Evolutionary conservation across 2,113 vertebrate genomes (phyloP), one percentile per base, ranked within the genome.

Genomic region (Eudyptes chrysolophus): DNA sequence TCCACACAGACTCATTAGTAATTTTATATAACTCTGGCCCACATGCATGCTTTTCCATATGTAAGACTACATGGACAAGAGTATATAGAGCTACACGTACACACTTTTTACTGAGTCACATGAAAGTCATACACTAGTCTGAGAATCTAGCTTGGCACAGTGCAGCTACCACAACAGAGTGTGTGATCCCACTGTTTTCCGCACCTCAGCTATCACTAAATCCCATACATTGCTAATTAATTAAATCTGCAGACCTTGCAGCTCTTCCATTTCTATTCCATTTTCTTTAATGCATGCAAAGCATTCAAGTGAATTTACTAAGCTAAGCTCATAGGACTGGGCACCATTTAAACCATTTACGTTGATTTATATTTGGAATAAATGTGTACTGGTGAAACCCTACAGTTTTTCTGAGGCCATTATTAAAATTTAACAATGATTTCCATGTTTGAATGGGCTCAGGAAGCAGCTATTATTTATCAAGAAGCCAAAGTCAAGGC

Each of bases 341-440:
- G 27, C 7, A 44, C 6, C 12, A 30, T 54, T 90, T 61, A 70
- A 72, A 44, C 14, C 0, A 20, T 52, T 89, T 82, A 7, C 0
- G 0, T 11, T 70, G 49, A 46, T 61, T 69, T 95, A 54, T 89
- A 70, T 58, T 66, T 80, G 78, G 84, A 93, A 95, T 62, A 96
- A 70, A 80, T 20, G 22, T 21, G 27, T 16, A 20, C 20, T 70
- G 49, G 42, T 77, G 38, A 93, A 97, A 55, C 11, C 7, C 32
- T 46, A 44, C 0, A 0, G 21, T 26, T 48, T 88, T 80, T 78
- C 90, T 90, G 60, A 84, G 68, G 16, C 32, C 60, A 94, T 95
- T 97, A 95, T 96, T 96, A 92, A 90, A 95, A 90, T 90, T 83
- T 85, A 96, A 97, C 94, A 97, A 96, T 96, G 51, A 90, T 92